Base-by-base conservation (phyloP, 2,888 invertebrate species). In the Trachelus tabidus region DNA sequence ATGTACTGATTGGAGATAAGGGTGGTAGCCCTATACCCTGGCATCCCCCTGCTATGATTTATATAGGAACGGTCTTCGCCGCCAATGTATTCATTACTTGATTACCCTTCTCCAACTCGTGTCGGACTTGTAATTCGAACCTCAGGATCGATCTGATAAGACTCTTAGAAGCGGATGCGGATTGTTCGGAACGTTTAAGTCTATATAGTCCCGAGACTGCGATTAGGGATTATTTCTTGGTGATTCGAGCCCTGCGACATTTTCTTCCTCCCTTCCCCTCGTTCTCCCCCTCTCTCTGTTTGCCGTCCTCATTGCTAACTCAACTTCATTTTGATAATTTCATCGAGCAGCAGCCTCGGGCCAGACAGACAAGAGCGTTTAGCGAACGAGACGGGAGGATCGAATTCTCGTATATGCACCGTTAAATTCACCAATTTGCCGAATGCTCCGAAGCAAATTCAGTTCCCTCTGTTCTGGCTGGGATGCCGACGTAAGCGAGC, bases 1-100 rank as follows among this genome's bases (percentile, higher is more conserved):
- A 90, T 90, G 89, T 88, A 87, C 88, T 85, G 90, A 89, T 90
- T 86, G 86, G 83, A 89, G 90, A 90, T 90, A 90, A 89, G 89
- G 86, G 87, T 87, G 83, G 87, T 87, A 83, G 87, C 87, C 82
- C 82, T 84, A 84, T 83, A 78, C 83, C 75, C 81, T 81, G 85
- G 85, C 83, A 84, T 85, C 83, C 88, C 84, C 85, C 80, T 75
- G 73, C 83, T 80, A 87, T 89, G 89, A 90, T 90, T 89, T 90
- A 90, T 89, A 88, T 86, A 87, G 83, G 83, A 81, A 84, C 82
- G 85, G 86, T 86, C 88, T 88, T 88, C 85, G 85, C 81, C 83
- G 79, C 81, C 87, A 83, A 87, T 87, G 86, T 88, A 88, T 89
- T 89, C 89, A 89, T 90, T 89, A 88, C 87, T 86, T 87, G 88